phyloP scores from a whole-genome alignment of 2,797 vertebrate species.

The Bradypodion ventrale region DNA sequence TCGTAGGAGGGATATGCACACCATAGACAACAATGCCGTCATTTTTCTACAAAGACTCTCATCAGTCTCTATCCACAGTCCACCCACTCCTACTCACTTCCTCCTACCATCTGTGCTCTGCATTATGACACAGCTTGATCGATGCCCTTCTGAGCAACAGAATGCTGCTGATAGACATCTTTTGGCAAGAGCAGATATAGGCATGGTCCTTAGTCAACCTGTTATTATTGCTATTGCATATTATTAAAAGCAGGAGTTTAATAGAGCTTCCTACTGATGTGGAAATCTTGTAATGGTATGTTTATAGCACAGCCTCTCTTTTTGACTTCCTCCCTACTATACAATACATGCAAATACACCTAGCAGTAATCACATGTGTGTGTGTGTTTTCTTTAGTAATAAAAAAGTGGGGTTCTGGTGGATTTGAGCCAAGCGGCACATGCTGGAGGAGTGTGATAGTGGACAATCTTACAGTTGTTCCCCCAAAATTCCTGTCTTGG shows the following conservation, averaged over 20 bases:
- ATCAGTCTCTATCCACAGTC: not conserved
- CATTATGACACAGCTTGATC: not conserved
- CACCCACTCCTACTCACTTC: not conserved
- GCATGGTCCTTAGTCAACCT: not conserved
- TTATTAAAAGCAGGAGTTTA: not conserved
- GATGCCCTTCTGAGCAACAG: not conserved
- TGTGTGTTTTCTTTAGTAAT: too few relatives aligned
- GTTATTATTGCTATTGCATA: constrained; percentile 10
- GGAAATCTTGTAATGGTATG: not conserved
- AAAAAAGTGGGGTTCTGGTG: not conserved
- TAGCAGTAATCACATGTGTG: not conserved
- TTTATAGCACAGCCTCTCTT: constrained; percentile 30
- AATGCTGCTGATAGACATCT: constrained; percentile 2
- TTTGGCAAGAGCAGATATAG: not conserved
- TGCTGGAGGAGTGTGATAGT: too few relatives aligned
- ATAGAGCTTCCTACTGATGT: not conserved
- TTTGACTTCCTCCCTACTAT: not conserved
- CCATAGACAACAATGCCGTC: not conserved
- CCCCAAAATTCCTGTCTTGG: not conserved
- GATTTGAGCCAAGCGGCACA: not conserved
- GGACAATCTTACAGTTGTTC: not conserved
- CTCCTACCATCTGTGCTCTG: not conserved
- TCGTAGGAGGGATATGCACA: not conserved
- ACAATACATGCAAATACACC: not conserved
- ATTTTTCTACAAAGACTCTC: not conserved